Conservation (phyloP, 2,797 vertebrate genomes). For the Myiothlypis chrysogaster region DNA sequence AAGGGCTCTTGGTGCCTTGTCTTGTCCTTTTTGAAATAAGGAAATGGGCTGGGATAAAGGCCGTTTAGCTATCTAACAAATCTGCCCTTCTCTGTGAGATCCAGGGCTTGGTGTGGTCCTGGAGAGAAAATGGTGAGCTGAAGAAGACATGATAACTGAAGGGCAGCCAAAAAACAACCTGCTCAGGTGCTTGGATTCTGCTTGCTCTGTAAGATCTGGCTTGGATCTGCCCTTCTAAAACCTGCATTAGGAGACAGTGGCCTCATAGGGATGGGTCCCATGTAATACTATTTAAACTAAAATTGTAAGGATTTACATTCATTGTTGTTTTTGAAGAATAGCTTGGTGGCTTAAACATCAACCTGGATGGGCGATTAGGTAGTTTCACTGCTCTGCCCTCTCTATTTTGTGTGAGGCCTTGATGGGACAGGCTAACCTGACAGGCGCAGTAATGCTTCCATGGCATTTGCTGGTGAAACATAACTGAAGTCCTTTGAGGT, state of each 20-base stretch:
- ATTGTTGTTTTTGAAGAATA: not conserved
- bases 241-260: not conserved
- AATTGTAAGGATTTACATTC: not conserved
- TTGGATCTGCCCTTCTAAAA: not conserved
- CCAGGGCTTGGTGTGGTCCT: not conserved
- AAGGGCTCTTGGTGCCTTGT: not conserved
- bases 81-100: not conserved
- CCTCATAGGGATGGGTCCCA: rapidly evolving
- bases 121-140: not conserved
- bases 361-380: not conserved
- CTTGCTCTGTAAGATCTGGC: not conserved
- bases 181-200: not conserved
- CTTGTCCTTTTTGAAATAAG: not conserved
- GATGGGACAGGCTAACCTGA: not conserved
- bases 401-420: not conserved
- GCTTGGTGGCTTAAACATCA: not conserved
- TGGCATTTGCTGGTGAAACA: not conserved
- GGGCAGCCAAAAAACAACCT: not conserved
- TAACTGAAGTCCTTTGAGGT: not conserved
- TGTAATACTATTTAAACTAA: not conserved
- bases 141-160: not conserved
- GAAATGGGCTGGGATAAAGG: not conserved
- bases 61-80: not conserved
- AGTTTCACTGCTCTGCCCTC: not conserved
- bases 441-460: not conserved